phyloP scores from a whole-genome alignment of 2,888 invertebrate species.

The Auanema sp. region DNA sequence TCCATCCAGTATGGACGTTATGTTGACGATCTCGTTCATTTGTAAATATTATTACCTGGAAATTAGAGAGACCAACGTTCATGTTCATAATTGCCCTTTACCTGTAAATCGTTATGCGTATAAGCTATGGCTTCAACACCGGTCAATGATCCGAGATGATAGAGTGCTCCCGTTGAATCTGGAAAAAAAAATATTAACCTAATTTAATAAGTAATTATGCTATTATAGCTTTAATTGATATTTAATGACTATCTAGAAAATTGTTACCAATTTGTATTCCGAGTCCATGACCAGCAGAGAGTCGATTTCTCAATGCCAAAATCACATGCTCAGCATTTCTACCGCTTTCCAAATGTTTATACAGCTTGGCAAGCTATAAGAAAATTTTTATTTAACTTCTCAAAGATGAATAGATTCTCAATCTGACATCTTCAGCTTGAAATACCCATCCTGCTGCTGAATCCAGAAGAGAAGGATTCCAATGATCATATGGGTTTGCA shows the following conservation, averaged over 20 bases:
- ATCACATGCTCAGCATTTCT: constrained; percentile 14
- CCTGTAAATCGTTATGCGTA: constrained; percentile 30
- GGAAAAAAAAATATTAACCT: background rate
- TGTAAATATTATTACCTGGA: constrained; percentile 30
- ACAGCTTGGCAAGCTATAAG: constrained; percentile 26
- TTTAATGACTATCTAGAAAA: no score
- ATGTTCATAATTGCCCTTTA: background rate
- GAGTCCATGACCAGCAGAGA: constrained; percentile 28
- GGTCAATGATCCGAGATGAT: constrained; percentile 45
- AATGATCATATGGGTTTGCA: constrained; percentile 50
- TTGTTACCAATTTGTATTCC: constrained; percentile 39
- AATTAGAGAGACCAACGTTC: background rate
- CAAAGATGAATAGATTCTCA: background rate
- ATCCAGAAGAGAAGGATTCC: constrained; percentile 41
- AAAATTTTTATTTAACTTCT: background rate
- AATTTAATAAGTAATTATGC: no score
- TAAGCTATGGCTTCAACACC: constrained; percentile 40
- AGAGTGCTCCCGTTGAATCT: constrained; percentile 36
- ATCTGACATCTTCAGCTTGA: constrained; percentile 30
- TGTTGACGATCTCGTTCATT: constrained; percentile 37
- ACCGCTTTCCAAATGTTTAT: constrained; percentile 25
- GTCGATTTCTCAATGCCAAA: constrained; percentile 20
- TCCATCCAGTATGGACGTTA: constrained; percentile 43
- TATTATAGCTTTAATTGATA: no score
- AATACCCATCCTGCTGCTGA: constrained; percentile 54